A percentile compares a stretch with the other conserved stretches of the same genome.
These are phyloP conservation scores for Clusia tigrina DNA, from an alignment of 2,888 invertebrate genomes.

Conservation along the genomic window DNA sequence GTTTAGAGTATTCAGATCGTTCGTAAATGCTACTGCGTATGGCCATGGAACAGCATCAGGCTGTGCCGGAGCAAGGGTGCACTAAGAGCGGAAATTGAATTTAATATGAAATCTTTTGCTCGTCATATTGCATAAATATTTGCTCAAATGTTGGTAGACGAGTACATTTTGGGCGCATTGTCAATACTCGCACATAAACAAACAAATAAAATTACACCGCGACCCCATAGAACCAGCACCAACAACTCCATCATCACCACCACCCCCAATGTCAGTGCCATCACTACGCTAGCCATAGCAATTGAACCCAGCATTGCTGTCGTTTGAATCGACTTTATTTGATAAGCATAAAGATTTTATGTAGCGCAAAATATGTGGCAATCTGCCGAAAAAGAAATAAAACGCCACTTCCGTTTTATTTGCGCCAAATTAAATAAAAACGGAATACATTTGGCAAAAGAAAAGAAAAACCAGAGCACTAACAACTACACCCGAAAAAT, in stretches of 20 bases:
- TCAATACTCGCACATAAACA: neutral
- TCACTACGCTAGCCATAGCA: neutral
- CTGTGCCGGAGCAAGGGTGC: too few species aligned
- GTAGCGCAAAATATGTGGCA: slow-evolving; percentile 50
- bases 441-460: slow-evolving; percentile 23
- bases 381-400: slow-evolving; percentile 29
- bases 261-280: neutral
- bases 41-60: neutral
- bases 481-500: slow-evolving; percentile 23
- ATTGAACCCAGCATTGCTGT: neutral
- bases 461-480: slow-evolving; percentile 27
- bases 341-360: slow-evolving; percentile 47
- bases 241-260: neutral
- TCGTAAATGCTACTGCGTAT: neutral
- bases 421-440: slow-evolving; percentile 59
- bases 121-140: slow-evolving; percentile 8
- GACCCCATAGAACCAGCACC: neutral
- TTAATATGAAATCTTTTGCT: neutral
- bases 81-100: slow-evolving; percentile 5
- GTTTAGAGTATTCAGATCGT: neutral
- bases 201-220: neutral
- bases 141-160: neutral
- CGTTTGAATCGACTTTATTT: slow-evolving; percentile 1
- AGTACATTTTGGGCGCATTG: neutral
- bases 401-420: slow-evolving; percentile 57